Evolutionary conservation across 2,888 invertebrate species (phyloP), one percentile per base, ranked within the genome.

Genomic region (Nipponacmea schrenckii): DNA sequence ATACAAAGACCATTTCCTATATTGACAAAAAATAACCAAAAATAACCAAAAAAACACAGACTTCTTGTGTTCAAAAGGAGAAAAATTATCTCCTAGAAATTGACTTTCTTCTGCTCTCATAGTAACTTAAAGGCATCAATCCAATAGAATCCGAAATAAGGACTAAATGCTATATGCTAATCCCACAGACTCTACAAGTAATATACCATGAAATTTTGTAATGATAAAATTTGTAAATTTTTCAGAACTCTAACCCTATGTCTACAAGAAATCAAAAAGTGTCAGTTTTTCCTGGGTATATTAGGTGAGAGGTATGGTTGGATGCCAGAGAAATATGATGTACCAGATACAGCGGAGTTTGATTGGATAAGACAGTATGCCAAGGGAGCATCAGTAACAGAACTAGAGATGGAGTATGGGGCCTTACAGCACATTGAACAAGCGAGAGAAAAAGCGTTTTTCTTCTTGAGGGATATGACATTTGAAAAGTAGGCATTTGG

Each of bases 241-340:
- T 72, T 66, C 81, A 90, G 90, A 70, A 83, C 88, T 4, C 69
- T 89, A 67, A 88, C 88, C 72, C 76, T 90, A 44, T 90, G 90
- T 77, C 81, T 90, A 44, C 70, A 82, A 15, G 90, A 90, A 81
- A 86, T 89, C 39, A 74, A 79, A 15, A 84, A 83, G 63, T 88
- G 89, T 72, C 84, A 90, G 76, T 80, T 90, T 46, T 90, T 90
- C 77, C 75, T 90, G 62, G 90, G 89, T 4, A 80, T 90, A 24
- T 81, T 90, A 48, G 90, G 90, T 39, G 86, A 88, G 68, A 80
- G 90, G 39, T 90, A 89, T 77, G 90, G 90, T 20, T 88, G 85
- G 80, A 80, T 84, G 45, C 89, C 89, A 12, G 79, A 81, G 10
- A 76, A 74, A 14, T 85, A 85, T 64, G 77, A 79, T 10, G 79